A percentile compares a stretch with the other conserved stretches of the same genome.
Evolutionary conservation across 2,797 vertebrate genomes (phyloP).

Genomic region (Apogon hyalosoma): DNA sequence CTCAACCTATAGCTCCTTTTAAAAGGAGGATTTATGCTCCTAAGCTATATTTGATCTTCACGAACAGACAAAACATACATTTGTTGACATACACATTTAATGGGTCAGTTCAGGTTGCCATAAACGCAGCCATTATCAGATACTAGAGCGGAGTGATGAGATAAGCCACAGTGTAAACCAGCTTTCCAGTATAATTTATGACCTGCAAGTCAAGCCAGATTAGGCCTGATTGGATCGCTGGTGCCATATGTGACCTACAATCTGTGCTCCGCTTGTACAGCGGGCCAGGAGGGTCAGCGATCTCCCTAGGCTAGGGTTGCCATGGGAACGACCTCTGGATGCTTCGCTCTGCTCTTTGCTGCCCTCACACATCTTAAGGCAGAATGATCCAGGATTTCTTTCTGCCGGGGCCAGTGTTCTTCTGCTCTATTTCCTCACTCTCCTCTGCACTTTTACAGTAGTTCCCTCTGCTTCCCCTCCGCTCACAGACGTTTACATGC

Average conservation of each 20-base stretch:
- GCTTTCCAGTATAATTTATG: conserved; percentile 83
- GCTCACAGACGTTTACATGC: conserved; percentile 31
- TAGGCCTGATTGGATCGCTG: conserved; percentile 79
- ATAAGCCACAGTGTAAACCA: conserved; percentile 74
- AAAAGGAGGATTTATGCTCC: background rate
- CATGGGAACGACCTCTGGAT: conserved; percentile 88
- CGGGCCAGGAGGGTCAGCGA: conserved; percentile 77
- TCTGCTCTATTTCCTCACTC: conserved; percentile 85
- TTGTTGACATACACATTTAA: conserved; percentile 68
- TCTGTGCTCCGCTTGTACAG: conserved; percentile 73
- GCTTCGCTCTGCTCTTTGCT: conserved; percentile 67
- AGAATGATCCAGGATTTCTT: conserved; percentile 79
- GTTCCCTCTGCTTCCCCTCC: conserved; percentile 52
- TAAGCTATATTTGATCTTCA: conserved; percentile 14
- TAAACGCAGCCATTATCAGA: conserved; percentile 59
- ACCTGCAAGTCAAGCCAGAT: conserved; percentile 84
- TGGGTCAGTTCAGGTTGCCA: conserved; percentile 57
- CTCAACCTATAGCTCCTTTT: background rate
- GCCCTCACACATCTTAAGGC: conserved; percentile 75
- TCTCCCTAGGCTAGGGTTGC: conserved; percentile 86
- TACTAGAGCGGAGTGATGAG: conserved; percentile 51
- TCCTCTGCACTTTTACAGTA: conserved; percentile 34
- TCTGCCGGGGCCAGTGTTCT: conserved; percentile 72
- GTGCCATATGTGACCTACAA: conserved; percentile 89
- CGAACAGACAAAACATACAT: conserved; percentile 40